Evolutionary conservation across 1,140 invertebrate species (phyloP).

Genomic region (Drosophila tani): DNA sequence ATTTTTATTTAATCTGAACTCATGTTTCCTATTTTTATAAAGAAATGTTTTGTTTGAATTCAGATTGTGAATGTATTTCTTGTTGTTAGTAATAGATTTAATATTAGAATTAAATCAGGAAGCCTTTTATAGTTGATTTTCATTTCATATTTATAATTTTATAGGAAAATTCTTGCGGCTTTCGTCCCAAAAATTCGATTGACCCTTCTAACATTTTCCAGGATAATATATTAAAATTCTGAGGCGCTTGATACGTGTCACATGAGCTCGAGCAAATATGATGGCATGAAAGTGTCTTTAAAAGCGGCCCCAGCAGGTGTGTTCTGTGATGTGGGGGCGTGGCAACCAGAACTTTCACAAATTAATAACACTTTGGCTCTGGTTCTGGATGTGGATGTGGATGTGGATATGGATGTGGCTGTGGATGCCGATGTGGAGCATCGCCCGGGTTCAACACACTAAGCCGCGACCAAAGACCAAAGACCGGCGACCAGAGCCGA

Average conservation of each 20-base stretch:
- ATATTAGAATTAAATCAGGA: too few relatives aligned
- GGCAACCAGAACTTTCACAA: constrained; percentile 78
- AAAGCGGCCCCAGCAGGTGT: constrained; percentile 3
- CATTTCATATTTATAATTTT: too few relatives aligned
- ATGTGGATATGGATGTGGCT: not conserved
- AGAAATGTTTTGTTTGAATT: not conserved
- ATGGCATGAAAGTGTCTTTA: not conserved
- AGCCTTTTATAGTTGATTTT: too few relatives aligned
- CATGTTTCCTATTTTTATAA: not conserved
- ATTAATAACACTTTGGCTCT: constrained; percentile 72
- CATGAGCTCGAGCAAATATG: not conserved
- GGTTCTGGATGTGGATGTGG: constrained; percentile 5
- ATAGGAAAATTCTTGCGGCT: too few relatives aligned
- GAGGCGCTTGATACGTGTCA: not conserved
- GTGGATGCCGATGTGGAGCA: constrained; percentile 34
- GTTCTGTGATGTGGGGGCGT: constrained; percentile 46
- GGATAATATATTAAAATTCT: not conserved
- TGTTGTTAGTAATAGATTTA: too few relatives aligned
- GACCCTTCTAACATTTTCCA: not conserved
- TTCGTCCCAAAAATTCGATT: too few relatives aligned
- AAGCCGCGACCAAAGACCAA: constrained; percentile 29
- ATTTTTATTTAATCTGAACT: not conserved
- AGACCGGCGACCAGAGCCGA: constrained; percentile 23
- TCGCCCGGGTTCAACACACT: constrained; percentile 67
- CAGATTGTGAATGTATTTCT: too few relatives aligned